Evolutionary conservation across 2,888 invertebrate genomes (phyloP).

Genomic region (Capitulum mitella): DNA sequence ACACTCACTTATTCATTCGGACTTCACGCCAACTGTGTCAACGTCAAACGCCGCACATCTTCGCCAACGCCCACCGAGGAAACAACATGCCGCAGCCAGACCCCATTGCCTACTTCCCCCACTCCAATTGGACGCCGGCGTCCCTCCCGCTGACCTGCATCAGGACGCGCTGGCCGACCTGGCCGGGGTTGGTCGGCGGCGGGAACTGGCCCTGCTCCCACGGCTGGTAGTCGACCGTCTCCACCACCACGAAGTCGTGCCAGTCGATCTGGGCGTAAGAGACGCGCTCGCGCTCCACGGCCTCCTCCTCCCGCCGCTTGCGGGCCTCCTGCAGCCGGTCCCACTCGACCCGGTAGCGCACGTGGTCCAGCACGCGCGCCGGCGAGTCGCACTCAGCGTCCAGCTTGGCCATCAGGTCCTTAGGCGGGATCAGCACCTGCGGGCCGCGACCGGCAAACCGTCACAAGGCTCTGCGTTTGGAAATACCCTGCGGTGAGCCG

Average conservation of each 20-base stretch:
- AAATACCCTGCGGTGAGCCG: no score
- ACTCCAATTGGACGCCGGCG: no score
- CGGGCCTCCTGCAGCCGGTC: constrained; percentile 89
- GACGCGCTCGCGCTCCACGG: constrained; percentile 80
- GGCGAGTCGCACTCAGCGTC: constrained; percentile 62
- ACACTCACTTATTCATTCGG: no score
- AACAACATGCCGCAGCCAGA: no score
- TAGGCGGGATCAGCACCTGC: constrained; percentile 78
- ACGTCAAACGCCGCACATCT: no score
- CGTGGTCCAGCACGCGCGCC: constrained; percentile 65
- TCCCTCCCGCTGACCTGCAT: constrained; percentile 67
- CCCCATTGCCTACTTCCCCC: no score
- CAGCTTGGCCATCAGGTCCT: constrained; percentile 72
- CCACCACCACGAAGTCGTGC: constrained; percentile 99
- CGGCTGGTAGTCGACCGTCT: constrained; percentile 97
- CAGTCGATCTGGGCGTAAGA: constrained; percentile 67
- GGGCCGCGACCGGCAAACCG: no score
- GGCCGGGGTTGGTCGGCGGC: constrained; percentile 92
- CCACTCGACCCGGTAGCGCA: constrained; percentile 93
- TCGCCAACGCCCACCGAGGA: no score
- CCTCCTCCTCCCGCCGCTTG: constrained; percentile 86
- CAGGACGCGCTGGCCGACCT: constrained; percentile 88
- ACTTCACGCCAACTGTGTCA: no score
- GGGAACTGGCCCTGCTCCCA: constrained; percentile 94
- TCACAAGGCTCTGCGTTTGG: no score